phyloP scores from a whole-genome alignment of 2,888 invertebrate genomes.

The Sycophila texana region DNA sequence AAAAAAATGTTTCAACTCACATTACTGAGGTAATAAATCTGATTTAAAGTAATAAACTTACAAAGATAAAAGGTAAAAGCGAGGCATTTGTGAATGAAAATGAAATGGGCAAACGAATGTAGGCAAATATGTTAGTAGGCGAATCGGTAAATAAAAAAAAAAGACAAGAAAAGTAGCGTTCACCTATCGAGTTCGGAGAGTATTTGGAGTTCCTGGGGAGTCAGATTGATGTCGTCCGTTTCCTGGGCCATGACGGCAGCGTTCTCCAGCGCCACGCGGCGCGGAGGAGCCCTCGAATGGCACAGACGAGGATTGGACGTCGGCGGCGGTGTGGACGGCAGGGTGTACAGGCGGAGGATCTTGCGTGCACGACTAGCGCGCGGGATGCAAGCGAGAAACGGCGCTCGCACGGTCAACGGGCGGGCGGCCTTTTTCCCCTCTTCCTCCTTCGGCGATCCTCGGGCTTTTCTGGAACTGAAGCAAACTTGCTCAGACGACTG shows the following conservation, averaged over 20 bases:
- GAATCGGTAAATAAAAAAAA: constrained; percentile 52
- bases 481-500: neutral
- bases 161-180: neutral
- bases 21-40: too few relatives aligned
- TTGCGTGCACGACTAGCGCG: neutral
- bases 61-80: too few relatives aligned
- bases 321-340: neutral
- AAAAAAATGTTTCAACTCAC: constrained; percentile 4
- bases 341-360: neutral
- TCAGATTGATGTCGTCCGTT: constrained; percentile 84
- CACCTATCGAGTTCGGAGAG: constrained; percentile 93
- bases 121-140: constrained; percentile 71
- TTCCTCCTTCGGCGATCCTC: neutral
- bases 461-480: neutral
- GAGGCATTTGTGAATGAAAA: too few relatives aligned
- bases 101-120: constrained; percentile 34
- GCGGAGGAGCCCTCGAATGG: neutral
- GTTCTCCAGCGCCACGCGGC: constrained; percentile 5
- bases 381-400: neutral
- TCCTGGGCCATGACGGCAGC: constrained; percentile 77
- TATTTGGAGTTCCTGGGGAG: constrained; percentile 89
- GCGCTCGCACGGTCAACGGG: constrained; percentile 25
- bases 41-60: too few relatives aligned
- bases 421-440: constrained; percentile 11
- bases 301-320: too few relatives aligned